Percentiles rank a stretch among this genome's conserved stretches.
These are phyloP conservation scores for Rhodophaea formosa DNA, from an alignment of 2,888 invertebrate species.

Conservation along the genomic window DNA sequence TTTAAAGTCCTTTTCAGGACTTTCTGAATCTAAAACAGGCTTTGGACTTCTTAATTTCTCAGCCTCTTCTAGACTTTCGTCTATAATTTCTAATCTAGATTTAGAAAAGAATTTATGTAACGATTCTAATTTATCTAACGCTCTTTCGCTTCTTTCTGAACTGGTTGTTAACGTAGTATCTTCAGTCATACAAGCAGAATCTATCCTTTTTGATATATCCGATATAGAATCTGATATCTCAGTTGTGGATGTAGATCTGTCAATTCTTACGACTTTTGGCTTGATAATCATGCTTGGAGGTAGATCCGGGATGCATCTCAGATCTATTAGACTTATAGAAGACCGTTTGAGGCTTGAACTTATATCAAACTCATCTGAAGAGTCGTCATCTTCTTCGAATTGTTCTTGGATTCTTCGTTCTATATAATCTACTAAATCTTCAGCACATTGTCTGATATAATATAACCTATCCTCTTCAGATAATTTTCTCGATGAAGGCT, in stretches of 20 bases:
- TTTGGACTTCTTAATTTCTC: slow-evolving; percentile 46
- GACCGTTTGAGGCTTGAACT: slow-evolving; percentile 53
- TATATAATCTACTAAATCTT: slow-evolving; percentile 59
- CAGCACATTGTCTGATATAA: slow-evolving; percentile 51
- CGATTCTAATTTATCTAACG: slow-evolving; percentile 68
- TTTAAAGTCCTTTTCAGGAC: slow-evolving; percentile 38
- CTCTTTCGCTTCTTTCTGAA: slow-evolving; percentile 61
- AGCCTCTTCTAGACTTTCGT: slow-evolving; percentile 65
- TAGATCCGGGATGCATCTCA: slow-evolving; percentile 68
- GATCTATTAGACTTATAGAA: slow-evolving; percentile 69
- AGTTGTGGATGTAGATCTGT: slow-evolving; percentile 71
- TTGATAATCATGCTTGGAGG: slow-evolving; percentile 70
- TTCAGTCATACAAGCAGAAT: slow-evolving; percentile 68
- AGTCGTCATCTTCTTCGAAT: slow-evolving; percentile 48
- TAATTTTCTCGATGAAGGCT: slow-evolving; percentile 56
- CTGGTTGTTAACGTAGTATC: slow-evolving; percentile 57
- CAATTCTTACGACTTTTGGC: slow-evolving; percentile 62
- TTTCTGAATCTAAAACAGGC: slow-evolving; percentile 24
- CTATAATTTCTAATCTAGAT: slow-evolving; percentile 72
- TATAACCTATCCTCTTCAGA: slow-evolving; percentile 50
- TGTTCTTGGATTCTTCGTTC: slow-evolving; percentile 57
- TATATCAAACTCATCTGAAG: slow-evolving; percentile 65
- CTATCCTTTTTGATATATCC: slow-evolving; percentile 57
- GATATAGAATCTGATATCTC: slow-evolving; percentile 67
- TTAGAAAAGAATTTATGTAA: slow-evolving; percentile 69